Evolutionary conservation across 2,113 vertebrate genomes (phyloP).

Genomic region (Ochotona curzoniae): DNA sequence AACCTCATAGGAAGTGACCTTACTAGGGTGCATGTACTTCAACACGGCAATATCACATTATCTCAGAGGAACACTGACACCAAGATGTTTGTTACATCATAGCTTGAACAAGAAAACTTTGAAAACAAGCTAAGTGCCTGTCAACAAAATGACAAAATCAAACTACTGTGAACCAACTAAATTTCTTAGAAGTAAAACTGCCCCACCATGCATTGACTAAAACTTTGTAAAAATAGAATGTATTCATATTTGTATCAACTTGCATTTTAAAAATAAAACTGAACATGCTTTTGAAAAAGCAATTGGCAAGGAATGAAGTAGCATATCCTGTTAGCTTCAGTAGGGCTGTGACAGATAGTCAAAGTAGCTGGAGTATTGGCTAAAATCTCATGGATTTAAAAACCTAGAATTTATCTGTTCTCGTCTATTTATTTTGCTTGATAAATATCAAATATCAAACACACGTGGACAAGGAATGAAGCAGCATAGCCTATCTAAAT

Average conservation of each 20-base stretch:
- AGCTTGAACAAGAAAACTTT: background rate
- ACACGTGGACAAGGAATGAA: slow-evolving; percentile 17
- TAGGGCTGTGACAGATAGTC: background rate
- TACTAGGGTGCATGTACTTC: slow-evolving; percentile 17
- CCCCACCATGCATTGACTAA: background rate
- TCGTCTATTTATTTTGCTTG: slow-evolving; percentile 6
- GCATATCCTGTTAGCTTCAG: background rate
- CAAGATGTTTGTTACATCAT: background rate
- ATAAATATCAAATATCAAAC: slow-evolving; percentile 30
- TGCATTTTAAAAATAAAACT: background rate
- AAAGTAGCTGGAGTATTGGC: background rate
- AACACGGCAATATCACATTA: background rate
- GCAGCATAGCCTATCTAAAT: background rate
- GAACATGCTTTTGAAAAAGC: slow-evolving; percentile 13
- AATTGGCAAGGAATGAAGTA: background rate
- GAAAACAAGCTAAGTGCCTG: background rate
- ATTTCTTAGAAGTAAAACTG: background rate
- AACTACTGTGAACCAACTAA: background rate
- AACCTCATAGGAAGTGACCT: slow-evolving; percentile 45
- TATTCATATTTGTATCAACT: slow-evolving; percentile 27
- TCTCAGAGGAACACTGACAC: background rate
- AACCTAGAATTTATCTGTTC: background rate
- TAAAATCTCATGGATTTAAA: background rate
- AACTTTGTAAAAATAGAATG: slow-evolving; percentile 9
- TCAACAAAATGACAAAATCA: slow-evolving; percentile 19